Conservation (phyloP, 2,797 vertebrate species). For the Gephyroberyx darwinii region DNA sequence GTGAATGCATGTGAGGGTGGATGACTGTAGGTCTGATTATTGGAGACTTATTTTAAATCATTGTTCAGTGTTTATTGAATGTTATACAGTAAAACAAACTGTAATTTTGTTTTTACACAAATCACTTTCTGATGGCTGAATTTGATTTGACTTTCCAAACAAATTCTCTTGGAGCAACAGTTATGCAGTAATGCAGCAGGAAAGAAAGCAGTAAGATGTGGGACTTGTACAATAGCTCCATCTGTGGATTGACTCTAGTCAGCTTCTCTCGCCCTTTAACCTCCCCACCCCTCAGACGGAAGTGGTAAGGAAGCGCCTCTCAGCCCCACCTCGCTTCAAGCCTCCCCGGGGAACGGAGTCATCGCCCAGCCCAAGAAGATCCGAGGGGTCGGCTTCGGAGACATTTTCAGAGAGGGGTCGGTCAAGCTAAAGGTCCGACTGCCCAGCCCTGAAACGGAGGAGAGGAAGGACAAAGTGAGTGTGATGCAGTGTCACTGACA, state of each 20-base stretch:
- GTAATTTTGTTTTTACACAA: background rate
- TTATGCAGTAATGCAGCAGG: no score
- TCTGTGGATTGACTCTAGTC: background rate
- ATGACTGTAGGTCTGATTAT: background rate
- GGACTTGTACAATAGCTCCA: background rate
- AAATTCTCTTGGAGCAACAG: no score
- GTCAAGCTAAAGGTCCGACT: slow-evolving; percentile 89
- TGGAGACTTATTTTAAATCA: background rate
- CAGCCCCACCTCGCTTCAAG: slow-evolving; percentile 79
- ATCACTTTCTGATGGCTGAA: slow-evolving; percentile 1
- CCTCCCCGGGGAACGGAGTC: slow-evolving; percentile 80
- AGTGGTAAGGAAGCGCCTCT: slow-evolving; percentile 58
- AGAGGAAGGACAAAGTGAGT: slow-evolving; percentile 92
- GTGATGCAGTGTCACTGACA: background rate
- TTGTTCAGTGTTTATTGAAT: background rate
- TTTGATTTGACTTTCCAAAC: no score
- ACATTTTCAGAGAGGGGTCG: slow-evolving; percentile 95
- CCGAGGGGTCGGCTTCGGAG: slow-evolving; percentile 91
- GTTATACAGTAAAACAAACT: no score
- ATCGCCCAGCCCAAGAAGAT: slow-evolving; percentile 92
- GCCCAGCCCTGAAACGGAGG: slow-evolving; percentile 84
- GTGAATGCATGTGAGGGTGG: no score
- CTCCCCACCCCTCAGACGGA: slow-evolving; percentile 72
- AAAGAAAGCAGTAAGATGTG: background rate
- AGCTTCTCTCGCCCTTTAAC: background rate